Conservation (phyloP, 2,113 vertebrate species). For the Anoura caudifer region DNA sequence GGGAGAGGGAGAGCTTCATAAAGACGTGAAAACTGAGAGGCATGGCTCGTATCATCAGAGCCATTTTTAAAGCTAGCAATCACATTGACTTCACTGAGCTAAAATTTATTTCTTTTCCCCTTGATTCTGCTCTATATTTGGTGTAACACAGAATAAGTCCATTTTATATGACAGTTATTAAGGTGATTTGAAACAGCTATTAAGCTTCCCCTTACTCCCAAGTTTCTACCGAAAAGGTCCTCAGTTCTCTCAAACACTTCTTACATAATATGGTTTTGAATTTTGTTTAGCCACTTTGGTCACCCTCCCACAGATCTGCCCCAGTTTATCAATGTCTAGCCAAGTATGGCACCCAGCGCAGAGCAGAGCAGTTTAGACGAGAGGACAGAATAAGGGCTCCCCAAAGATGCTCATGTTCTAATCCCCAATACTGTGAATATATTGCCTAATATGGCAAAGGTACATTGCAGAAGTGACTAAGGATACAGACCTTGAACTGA, state of each 20-base stretch:
- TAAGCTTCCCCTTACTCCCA: background rate
- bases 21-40: background rate
- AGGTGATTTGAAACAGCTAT: background rate
- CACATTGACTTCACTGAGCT: background rate
- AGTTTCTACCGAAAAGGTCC: background rate
- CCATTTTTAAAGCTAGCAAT: background rate
- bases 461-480: background rate
- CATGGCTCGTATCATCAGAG: too few species aligned
- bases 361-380: background rate
- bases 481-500: background rate
- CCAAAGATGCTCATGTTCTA: background rate
- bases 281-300: background rate
- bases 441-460: background rate
- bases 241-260: background rate
- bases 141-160: background rate
- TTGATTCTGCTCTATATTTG: background rate
- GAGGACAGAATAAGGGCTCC: background rate
- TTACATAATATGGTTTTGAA: background rate
- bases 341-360: background rate
- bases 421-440: background rate
- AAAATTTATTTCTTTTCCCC: background rate
- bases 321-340: background rate
- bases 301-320: background rate
- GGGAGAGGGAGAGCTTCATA: background rate
- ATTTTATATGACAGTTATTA: background rate